Evolutionary conservation across 1,140 invertebrate genomes (phyloP).

Genomic region (Cheumatopsyche charites): DNA sequence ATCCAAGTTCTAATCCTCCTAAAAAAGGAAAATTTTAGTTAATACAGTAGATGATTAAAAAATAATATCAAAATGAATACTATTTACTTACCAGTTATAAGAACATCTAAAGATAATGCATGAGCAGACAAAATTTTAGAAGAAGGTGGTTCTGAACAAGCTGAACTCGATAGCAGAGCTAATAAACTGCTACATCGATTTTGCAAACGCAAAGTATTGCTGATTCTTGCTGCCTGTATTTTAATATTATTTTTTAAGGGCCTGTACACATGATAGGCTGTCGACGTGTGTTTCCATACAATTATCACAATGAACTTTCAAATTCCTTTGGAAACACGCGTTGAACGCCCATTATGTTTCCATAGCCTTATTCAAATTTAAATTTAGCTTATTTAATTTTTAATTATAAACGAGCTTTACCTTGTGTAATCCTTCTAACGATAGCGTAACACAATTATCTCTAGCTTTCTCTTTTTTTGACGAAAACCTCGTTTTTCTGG

Average conservation of each 20-base stretch:
- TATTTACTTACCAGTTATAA: constrained; percentile 62
- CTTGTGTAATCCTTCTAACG: constrained; percentile 89
- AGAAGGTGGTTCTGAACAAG: constrained; percentile 72
- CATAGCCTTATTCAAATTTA: not conserved
- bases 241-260: constrained; percentile 12
- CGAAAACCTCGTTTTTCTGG: constrained; percentile 42
- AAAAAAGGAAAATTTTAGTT: constrained; percentile 52
- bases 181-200: constrained; percentile 83
- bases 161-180: constrained; percentile 76
- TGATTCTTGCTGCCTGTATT: constrained; percentile 71
- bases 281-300: too few species aligned
- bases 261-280: too few species aligned
- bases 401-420: constrained; percentile 55
- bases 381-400: not conserved
- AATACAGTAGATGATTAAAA: constrained; percentile 3
- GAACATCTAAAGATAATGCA: constrained; percentile 87
- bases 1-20: constrained; percentile 85
- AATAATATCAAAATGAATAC: constrained; percentile 19
- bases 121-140: constrained; percentile 82
- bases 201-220: constrained; percentile 79
- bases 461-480: constrained; percentile 64
- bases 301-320: too few species aligned
- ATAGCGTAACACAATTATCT: constrained; percentile 79
- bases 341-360: constrained; percentile 2
- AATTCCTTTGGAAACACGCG: constrained; percentile 4